Conservation (phyloP, 1,140 invertebrate genomes). For the Drosophila grimshawi region DNA sequence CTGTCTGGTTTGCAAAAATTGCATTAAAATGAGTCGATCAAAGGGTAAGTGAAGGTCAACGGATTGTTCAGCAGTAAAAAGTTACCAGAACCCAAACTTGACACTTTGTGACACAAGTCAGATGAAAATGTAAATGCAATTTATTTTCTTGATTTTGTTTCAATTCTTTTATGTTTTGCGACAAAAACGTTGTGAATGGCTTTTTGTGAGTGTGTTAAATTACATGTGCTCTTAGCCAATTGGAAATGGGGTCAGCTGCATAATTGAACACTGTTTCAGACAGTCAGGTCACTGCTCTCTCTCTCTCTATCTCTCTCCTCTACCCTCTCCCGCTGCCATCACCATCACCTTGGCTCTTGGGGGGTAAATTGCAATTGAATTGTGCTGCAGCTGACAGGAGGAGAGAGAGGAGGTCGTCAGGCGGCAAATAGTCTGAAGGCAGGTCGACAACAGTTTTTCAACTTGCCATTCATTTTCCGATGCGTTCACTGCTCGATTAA, state of each 20-base stretch:
- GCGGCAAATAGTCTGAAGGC: slow-evolving; percentile 18
- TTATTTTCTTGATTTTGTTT: slow-evolving; percentile 19
- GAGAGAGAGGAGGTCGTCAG: not conserved
- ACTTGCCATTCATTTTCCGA: slow-evolving; percentile 25
- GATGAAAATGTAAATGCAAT: slow-evolving; percentile 67
- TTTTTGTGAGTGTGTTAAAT: slow-evolving; percentile 52
- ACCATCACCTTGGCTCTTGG: not conserved
- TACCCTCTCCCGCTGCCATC: not conserved
- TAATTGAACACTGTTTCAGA: slow-evolving; percentile 61
- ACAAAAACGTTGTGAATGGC: slow-evolving; percentile 8
- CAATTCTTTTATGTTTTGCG: not conserved
- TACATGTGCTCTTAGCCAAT: slow-evolving; percentile 61
- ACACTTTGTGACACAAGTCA: slow-evolving; percentile 41
- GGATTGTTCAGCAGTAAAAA: slow-evolving; percentile 35
- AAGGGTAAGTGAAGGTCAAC: slow-evolving; percentile 29
- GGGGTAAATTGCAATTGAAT: slow-evolving; percentile 56
- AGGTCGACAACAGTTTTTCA: slow-evolving; percentile 38
- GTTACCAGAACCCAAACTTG: slow-evolving; percentile 63
- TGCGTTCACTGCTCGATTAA: slow-evolving; percentile 27
- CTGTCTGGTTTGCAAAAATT: slow-evolving; percentile 65
- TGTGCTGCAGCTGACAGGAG: slow-evolving; percentile 7
- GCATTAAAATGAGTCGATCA: slow-evolving; percentile 65
- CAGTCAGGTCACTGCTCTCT: slow-evolving; percentile 46
- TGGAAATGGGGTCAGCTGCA: slow-evolving; percentile 51
- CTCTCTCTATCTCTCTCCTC: not conserved